Conservation (phyloP, 2,888 invertebrate genomes). For the Hydriomena furcata region DNA sequence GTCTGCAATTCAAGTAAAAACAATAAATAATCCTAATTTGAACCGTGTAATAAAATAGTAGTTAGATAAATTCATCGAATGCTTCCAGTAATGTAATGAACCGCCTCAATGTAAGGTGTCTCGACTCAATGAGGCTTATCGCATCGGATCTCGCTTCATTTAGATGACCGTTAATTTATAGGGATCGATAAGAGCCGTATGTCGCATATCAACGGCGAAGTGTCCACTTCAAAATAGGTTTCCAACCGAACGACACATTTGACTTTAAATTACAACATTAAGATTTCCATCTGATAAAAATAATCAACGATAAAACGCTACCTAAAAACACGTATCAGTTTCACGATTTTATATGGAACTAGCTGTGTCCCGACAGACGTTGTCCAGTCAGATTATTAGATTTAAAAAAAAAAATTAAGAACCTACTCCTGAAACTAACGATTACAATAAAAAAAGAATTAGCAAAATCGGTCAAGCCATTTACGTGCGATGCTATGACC, state of each 20-base stretch:
- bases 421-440: too few species aligned
- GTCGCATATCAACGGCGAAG: conserved; percentile 66
- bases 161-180: conserved; percentile 79
- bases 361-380: too few species aligned
- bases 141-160: conserved; percentile 77
- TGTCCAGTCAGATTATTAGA: too few species aligned
- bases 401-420: too few species aligned
- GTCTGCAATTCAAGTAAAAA: conserved; percentile 1
- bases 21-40: conserved; percentile 37
- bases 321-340: conserved; percentile 39
- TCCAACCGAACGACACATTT: conserved; percentile 63
- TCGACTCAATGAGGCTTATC: conserved; percentile 75
- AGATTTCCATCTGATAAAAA: conserved; percentile 63
- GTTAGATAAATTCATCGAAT: conserved; percentile 62
- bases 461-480: too few species aligned
- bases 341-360: conserved; percentile 15
- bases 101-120: conserved; percentile 64
- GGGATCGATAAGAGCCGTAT: conserved; percentile 69
- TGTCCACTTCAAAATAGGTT: conserved; percentile 57
- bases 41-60: conserved; percentile 48
- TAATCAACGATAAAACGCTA: conserved; percentile 55
- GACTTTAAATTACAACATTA: conserved; percentile 67
- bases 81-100: conserved; percentile 71
- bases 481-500: too few species aligned
- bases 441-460: too few species aligned